Conservation (phyloP, 2,113 vertebrate species). For the Sus scrofa region T2T-Sscrofa CM000812.6:67314001-67314500, state of each 20-base stretch:
- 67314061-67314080: neutral
- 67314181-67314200: slow-evolving; percentile 13
- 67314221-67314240: neutral
- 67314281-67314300: slow-evolving; percentile 27
- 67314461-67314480: slow-evolving; percentile 56
- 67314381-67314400: slow-evolving; percentile 11
- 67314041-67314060: neutral
- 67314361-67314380: neutral
- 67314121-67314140: neutral
- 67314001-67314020: neutral
- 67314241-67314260: slow-evolving; percentile 49
- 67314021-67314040: neutral
- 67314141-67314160: neutral
- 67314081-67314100: neutral
- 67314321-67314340: slow-evolving; percentile 50
- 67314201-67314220: slow-evolving; percentile 58
- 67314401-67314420: slow-evolving; percentile 72
- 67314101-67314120: slow-evolving; percentile 52
- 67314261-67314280: slow-evolving; percentile 30
- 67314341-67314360: slow-evolving; percentile 11
- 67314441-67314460: slow-evolving; percentile 67
- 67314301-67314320: slow-evolving; percentile 65
- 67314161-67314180: neutral
- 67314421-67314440: slow-evolving; percentile 58
- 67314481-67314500: slow-evolving; percentile 58